These are phyloP conservation scores for Notarius lentiginosus DNA, from an alignment of 2,113 vertebrate species.

Conservation along the genomic window DNA sequence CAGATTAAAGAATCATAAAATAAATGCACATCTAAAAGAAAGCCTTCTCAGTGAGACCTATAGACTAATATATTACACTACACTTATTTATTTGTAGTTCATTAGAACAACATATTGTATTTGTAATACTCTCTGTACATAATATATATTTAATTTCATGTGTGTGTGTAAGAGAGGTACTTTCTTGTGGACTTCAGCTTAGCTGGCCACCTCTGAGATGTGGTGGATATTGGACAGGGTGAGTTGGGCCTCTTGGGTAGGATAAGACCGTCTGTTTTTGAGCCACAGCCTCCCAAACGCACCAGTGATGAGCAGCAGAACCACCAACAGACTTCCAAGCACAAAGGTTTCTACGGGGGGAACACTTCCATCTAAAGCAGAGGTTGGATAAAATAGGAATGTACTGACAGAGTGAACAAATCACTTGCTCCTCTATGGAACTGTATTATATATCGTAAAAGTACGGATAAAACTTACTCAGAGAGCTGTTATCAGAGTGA, in stretches of 20 bases:
- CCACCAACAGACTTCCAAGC: conserved; percentile 66
- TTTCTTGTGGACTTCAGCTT: conserved; percentile 41
- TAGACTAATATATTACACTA: background rate
- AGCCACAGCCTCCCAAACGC: conserved; percentile 74
- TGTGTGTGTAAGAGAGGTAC: conserved; percentile 8
- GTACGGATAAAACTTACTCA: conserved; percentile 57
- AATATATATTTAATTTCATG: conserved; percentile 3
- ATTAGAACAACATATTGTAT: conserved; percentile 24
- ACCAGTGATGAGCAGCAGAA: conserved; percentile 69
- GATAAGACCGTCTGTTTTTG: conserved; percentile 70
- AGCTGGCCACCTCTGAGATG: conserved; percentile 74
- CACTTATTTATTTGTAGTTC: background rate
- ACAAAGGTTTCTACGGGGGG: conserved; percentile 70
- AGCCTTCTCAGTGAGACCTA: background rate
- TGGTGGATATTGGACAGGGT: conserved; percentile 75
- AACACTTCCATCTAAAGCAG: conserved; percentile 57
- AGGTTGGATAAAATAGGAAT: background rate
- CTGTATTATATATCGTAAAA: background rate
- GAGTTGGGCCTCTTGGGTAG: conserved; percentile 70
- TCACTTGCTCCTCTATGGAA: background rate
- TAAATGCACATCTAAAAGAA: conserved; percentile 13
- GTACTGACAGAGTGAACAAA: background rate
- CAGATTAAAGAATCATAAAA: background rate
- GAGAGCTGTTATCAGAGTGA: conserved; percentile 48
- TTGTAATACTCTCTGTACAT: conserved; percentile 16